Base-by-base conservation (phyloP, 2,888 invertebrate genomes). In the Oeneis ivallda region DNA sequence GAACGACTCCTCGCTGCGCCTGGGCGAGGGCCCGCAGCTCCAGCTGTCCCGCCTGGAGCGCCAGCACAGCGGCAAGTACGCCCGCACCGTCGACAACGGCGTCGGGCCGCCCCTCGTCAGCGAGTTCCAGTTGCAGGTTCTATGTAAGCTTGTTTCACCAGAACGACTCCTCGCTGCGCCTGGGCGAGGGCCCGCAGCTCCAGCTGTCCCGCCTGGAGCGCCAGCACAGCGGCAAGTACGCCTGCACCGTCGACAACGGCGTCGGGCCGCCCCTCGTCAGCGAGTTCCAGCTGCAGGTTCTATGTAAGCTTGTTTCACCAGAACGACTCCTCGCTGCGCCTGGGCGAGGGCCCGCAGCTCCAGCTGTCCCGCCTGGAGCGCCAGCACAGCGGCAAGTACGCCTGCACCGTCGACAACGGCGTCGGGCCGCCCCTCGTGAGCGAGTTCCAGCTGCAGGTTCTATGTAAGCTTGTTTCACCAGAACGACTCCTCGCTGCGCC, bases 241-340 rank as follows among this genome's bases (percentile, higher is more conserved):
- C 94, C 47, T 95, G 95, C 75, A 94, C 94, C 9, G 95, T 94
- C 9, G 94, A 94, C 82, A 95, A 95, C 74, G 94, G 94, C 11
- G 95, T 95, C 15, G 94, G 94, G 0, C 93, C 94, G 34, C 93
- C 94, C 1, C 89, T 94, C 8, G 93, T 94, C n/a, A 93, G 94
- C 0, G 94, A 94, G 80, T 94, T 95, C 83, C 89, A 93, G 70
- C 84, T 95, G 58, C 94, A 94, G 86, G 94, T 95, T 19, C 80
- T 94, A 19, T 95, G 94, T 95, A 77, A 94, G 94, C 93, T n/a
- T 11, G 7, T 6, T 32, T 41, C 81, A 79, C 53, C 83, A 89
- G 85, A 92, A 92, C 67, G 89, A 89, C 68, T 81, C 83, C 0
- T 26, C 6, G n/a, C n/a, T n/a, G n/a, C 11, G 34, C 52, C n/a